Conservation (phyloP, 2,797 vertebrate genomes). For the Staurois parvus region DNA sequence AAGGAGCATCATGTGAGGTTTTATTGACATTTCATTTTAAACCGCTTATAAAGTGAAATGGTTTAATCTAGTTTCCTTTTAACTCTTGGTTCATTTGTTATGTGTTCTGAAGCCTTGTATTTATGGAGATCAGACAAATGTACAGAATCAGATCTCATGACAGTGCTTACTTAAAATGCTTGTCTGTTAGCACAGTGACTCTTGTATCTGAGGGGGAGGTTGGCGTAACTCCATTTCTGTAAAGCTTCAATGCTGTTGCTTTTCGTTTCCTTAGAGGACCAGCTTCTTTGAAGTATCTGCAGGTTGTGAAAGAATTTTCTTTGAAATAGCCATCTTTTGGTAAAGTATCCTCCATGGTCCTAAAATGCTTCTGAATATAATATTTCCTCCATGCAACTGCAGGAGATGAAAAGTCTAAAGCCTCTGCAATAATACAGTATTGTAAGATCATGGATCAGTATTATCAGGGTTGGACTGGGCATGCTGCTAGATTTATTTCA, state of each 20-base stretch:
- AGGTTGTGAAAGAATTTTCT: constrained; percentile 38
- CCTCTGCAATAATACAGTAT: neutral
- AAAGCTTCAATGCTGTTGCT: constrained; percentile 18
- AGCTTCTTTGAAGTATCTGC: constrained; percentile 30
- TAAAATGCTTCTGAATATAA: neutral
- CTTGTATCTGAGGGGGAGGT: constrained; percentile 43
- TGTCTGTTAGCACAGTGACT: constrained; percentile 42
- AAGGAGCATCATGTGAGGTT: no score
- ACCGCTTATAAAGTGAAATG: no score
- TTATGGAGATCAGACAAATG: constrained; percentile 27
- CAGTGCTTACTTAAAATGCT: constrained; percentile 18
- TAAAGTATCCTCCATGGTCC: constrained; percentile 3
- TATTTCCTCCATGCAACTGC: neutral
- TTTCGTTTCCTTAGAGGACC: constrained; percentile 23
- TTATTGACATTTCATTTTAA: no score
- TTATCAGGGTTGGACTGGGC: neutral
- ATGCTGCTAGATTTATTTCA: neutral
- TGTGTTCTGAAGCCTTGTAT: constrained; percentile 34
- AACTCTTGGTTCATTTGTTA: neutral
- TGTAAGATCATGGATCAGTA: neutral
- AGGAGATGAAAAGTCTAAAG: neutral
- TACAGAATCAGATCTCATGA: constrained; percentile 19
- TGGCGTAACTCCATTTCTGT: constrained; percentile 17
- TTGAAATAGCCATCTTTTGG: constrained; percentile 37
- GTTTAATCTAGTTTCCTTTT: neutral